A percentile compares a stretch with the other conserved stretches of the same genome.
Conservation (phyloP, 2,113 vertebrate species). For the Pelusios castaneus region DNA sequence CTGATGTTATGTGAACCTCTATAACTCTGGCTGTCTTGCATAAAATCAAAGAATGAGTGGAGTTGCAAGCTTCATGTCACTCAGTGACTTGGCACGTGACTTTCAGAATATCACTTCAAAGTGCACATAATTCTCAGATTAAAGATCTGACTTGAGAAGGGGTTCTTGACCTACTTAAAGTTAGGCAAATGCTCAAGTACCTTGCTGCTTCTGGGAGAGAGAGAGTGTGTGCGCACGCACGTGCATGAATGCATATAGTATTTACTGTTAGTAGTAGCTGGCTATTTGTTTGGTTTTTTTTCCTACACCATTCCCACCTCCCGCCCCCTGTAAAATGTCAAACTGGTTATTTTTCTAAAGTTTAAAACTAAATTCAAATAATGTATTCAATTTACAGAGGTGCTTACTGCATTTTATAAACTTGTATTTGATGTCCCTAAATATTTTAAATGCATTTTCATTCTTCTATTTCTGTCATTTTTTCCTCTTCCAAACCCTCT, state of each 20-base stretch:
- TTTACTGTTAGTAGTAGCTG: background rate
- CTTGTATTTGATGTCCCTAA: background rate
- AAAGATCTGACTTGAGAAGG: background rate
- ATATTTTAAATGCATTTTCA: background rate
- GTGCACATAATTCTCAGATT: background rate
- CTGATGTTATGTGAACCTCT: background rate
- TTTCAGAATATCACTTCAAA: background rate
- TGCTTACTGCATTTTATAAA: background rate
- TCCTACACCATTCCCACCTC: background rate
- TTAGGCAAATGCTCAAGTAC: slow-evolving; percentile 11
- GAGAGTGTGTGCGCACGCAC: background rate
- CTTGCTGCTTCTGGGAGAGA: background rate
- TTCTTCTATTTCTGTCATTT: background rate
- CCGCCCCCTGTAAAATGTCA: background rate
- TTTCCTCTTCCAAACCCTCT: background rate
- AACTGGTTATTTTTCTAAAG: background rate
- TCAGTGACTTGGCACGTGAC: background rate
- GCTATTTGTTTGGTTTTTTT: background rate
- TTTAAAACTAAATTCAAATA: background rate
- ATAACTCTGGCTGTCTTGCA: background rate
- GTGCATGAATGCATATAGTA: background rate
- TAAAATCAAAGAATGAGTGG: background rate
- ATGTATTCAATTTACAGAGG: fast-evolving
- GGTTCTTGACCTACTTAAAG: background rate
- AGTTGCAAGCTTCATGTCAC: background rate